Evolutionary conservation across 2,113 vertebrate species (phyloP).

Genomic region (Oenanthe melanoleuca): DNA sequence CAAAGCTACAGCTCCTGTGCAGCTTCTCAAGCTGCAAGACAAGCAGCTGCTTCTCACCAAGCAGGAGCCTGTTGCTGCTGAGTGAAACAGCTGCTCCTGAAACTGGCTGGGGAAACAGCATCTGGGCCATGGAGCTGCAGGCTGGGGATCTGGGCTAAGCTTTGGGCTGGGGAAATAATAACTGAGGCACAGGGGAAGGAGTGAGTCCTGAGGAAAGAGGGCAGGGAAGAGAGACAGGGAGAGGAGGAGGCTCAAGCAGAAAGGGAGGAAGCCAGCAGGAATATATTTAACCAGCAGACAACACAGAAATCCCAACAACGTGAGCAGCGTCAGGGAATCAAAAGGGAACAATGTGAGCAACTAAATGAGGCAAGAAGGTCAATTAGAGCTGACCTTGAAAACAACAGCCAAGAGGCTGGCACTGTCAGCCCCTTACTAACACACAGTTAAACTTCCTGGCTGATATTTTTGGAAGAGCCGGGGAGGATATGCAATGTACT

Average conservation of each 20-base stretch:
- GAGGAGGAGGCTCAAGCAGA: neutral
- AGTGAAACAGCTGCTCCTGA: neutral
- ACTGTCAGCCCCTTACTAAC: neutral
- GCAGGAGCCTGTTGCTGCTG: neutral
- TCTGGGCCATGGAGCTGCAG: neutral
- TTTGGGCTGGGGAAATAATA: neutral
- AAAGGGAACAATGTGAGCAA: neutral
- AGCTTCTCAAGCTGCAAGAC: neutral
- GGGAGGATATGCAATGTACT: neutral
- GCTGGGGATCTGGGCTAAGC: fast-evolving
- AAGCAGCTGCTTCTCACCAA: neutral
- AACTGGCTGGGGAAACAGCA: neutral
- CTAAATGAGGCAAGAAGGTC: neutral
- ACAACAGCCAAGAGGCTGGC: neutral
- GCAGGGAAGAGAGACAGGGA: neutral
- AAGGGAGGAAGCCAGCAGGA: neutral
- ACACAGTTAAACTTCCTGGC: neutral
- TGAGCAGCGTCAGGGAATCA: neutral
- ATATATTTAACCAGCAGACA: neutral
- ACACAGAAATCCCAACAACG: neutral
- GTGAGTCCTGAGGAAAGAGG: neutral
- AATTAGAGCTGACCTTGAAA: neutral
- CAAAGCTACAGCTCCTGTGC: neutral
- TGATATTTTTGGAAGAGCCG: slow-evolving; percentile 1
- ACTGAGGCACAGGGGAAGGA: neutral